phyloP scores from a whole-genome alignment of 2,888 invertebrate genomes.

The Drosophila fungiperda region DNA sequence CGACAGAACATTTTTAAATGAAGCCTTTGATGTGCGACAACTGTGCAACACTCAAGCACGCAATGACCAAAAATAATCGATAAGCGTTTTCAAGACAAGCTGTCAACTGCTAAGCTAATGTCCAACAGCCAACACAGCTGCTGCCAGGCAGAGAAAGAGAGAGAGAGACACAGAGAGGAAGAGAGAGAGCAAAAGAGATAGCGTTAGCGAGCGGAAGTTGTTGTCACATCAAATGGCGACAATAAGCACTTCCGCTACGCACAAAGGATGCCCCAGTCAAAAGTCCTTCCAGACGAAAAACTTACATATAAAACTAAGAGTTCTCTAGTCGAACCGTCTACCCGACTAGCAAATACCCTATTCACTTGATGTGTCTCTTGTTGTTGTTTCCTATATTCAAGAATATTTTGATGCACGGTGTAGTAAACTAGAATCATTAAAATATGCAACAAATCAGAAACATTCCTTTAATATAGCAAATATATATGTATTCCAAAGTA shows the following conservation, averaged over 20 bases:
- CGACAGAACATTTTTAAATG: conserved; percentile 41
- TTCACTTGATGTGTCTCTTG: background rate
- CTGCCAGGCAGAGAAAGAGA: conserved; percentile 13
- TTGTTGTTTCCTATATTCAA: background rate
- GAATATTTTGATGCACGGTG: background rate
- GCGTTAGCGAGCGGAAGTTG: conserved; percentile 64
- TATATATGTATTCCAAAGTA: background rate
- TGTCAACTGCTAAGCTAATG: conserved; percentile 50
- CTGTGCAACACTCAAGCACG: conserved; percentile 46
- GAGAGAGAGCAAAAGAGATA: background rate
- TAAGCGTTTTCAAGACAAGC: conserved; percentile 46
- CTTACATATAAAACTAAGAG: background rate
- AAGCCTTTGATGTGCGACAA: conserved; percentile 72
- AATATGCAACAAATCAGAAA: background rate
- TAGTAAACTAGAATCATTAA: background rate
- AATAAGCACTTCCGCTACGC: conserved; percentile 72
- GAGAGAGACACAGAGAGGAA: background rate
- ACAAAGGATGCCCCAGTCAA: conserved; percentile 53
- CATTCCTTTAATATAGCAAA: background rate
- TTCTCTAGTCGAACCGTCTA: background rate
- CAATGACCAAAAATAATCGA: conserved; percentile 66
- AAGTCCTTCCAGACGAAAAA: conserved; percentile 3
- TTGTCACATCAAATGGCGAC: conserved; percentile 80
- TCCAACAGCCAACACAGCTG: conserved; percentile 25
- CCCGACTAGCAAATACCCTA: background rate